These are phyloP conservation scores for Xestoiulus laeticollis DNA, from an alignment of 2,888 invertebrate species.

Conservation along the genomic window DNA sequence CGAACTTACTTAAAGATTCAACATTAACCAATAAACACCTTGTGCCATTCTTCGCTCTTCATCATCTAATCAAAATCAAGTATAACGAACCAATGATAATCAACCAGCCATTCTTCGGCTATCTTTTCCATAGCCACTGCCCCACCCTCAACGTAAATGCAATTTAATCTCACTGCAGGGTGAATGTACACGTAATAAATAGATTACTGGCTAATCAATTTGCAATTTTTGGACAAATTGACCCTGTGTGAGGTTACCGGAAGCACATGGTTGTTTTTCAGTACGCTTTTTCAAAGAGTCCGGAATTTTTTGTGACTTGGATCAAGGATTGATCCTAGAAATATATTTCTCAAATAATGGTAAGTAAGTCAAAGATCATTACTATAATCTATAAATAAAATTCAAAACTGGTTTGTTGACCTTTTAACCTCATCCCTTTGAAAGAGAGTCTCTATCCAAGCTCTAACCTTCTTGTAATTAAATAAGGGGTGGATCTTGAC, in stretches of 20 bases:
- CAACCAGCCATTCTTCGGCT: background rate
- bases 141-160: background rate
- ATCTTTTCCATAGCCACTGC: background rate
- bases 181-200: background rate
- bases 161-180: background rate
- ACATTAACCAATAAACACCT: too few species aligned
- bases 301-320: background rate
- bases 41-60: background rate
- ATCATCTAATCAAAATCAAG: too few species aligned
- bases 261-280: conserved; percentile 7
- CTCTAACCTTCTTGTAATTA: too few species aligned
- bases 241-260: background rate
- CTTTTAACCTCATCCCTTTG: background rate
- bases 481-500: background rate
- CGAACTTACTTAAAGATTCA: too few species aligned
- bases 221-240: background rate
- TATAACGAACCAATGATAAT: too few species aligned
- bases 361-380: background rate
- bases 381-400: too few species aligned
- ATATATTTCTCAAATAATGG: background rate
- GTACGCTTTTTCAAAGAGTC: background rate
- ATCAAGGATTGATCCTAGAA: background rate
- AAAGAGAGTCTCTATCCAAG: too few species aligned
- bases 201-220: background rate
- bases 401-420: background rate